These are phyloP conservation scores for Nannobrachium achirus DNA, from an alignment of 2,113 vertebrate genomes.

Conservation along the genomic window DNA sequence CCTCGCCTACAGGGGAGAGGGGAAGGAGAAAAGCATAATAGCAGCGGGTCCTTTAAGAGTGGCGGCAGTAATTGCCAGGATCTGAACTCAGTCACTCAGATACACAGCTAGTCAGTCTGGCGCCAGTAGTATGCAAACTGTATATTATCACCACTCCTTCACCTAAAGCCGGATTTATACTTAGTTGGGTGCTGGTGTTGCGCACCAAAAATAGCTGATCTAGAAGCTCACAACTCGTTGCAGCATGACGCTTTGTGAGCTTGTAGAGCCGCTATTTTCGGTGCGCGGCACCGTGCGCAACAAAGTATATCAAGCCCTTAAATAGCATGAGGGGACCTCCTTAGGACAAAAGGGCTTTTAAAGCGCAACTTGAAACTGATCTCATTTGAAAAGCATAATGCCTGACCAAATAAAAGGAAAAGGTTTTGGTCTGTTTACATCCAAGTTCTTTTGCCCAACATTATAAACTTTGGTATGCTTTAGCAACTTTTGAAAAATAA, in stretches of 20 bases:
- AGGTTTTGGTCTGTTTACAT: conserved; percentile 70
- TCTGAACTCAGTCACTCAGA: conserved; percentile 89
- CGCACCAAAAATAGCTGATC: too few species aligned
- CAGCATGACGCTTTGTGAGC: too few species aligned
- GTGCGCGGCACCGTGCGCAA: too few species aligned
- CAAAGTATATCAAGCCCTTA: too few species aligned
- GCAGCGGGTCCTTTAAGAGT: conserved; percentile 91
- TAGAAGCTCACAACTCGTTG: too few species aligned
- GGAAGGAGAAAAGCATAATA: conserved; percentile 72
- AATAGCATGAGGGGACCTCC: conserved; percentile 86
- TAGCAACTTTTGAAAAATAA: background rate
- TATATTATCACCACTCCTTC: conserved; percentile 96
- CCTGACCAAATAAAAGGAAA: conserved; percentile 76
- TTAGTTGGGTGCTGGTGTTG: too few species aligned
- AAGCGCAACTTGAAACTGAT: conserved; percentile 90
- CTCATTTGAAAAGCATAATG: conserved; percentile 87
- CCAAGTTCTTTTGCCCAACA: conserved; percentile 60
- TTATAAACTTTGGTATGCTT: conserved; percentile 46
- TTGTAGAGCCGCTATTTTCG: too few species aligned
- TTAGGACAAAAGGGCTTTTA: conserved; percentile 84
- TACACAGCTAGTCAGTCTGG: conserved; percentile 93
- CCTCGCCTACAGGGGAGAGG: conserved; percentile 71
- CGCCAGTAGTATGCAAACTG: conserved; percentile 95
- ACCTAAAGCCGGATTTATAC: conserved; percentile 69
- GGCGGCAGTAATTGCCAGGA: conserved; percentile 92